Evolutionary conservation across 2,113 vertebrate species (phyloP), one percentile per base, ranked within the genome.

Genomic region (Mirounga angustirostris): DNA sequence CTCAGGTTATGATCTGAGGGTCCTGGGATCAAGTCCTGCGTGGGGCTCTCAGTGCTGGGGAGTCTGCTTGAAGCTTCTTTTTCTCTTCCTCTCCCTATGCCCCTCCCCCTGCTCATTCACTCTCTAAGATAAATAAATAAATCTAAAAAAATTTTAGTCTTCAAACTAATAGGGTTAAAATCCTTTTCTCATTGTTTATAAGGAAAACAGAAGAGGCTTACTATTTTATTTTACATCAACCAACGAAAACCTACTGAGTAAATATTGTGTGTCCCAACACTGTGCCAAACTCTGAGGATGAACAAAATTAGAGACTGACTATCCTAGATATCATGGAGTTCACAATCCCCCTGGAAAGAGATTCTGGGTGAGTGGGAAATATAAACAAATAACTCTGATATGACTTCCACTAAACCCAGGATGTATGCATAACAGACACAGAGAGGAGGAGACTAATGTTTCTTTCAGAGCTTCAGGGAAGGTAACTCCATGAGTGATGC

Each of bases 141-240:
- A 69, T 69, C 33, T 10, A 21, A 19, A 5, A 69, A 69, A 5
- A 3, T 33, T 71, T 89, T 71, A 84, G 36, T 87, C 46, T 94
- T 78, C 50, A 73, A 78, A 89, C 26, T 61, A 93, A 84, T 7
- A 89, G n/a, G 2, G n/a, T 92, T 78, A 95, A 87, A 95, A 89
- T 84, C 15, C 16, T 22, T 82, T 78, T 30, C 26, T 76, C 28
- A 40, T 71, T 50, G 30, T 88, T 95, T 93, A 74, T 73, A 85
- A 85, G 36, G 7, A 89, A 92, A 97, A 50, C 50, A 76, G 52
- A 93, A 58, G 67, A 79, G 18, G 18, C 33, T 89, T 73, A 84
- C 43, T 97, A 90, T 76, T 78, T 86, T 97, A 94, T 63, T 87
- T 92, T 94, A 87, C 18, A 93, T 61, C 28, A 95, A 46, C 22